These are phyloP conservation scores for Taenaris catops DNA, from an alignment of 2,888 invertebrate genomes.

Conservation along the genomic window DNA sequence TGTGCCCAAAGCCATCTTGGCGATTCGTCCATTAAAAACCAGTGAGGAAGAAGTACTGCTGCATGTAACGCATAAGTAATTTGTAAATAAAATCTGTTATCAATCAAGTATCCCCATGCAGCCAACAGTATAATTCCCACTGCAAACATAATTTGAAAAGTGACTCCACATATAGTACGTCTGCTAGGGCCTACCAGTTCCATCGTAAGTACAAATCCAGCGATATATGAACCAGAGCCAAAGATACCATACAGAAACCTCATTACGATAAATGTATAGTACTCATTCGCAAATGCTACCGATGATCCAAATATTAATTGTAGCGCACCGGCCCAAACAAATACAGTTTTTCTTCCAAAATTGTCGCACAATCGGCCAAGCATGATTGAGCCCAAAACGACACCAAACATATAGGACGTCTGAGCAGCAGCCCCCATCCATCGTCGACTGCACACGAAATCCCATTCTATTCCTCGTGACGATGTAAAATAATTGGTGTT, in stretches of 20 bases:
- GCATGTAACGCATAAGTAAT: slow-evolving; percentile 89
- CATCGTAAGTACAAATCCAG: slow-evolving; percentile 87
- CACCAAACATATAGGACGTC: slow-evolving; percentile 90
- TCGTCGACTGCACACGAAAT: slow-evolving; percentile 87
- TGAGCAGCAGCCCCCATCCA: slow-evolving; percentile 93
- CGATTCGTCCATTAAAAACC: slow-evolving; percentile 93
- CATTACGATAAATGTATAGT: slow-evolving; percentile 83
- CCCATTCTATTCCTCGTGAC: slow-evolving; percentile 90
- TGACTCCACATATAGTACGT: slow-evolving; percentile 89
- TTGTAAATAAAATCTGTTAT: slow-evolving; percentile 87
- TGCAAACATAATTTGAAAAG: slow-evolving; percentile 90
- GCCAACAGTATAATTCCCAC: slow-evolving; percentile 90
- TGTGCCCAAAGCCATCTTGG: slow-evolving; percentile 94
- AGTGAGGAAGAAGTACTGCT: slow-evolving; percentile 85
- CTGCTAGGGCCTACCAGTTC: slow-evolving; percentile 90
- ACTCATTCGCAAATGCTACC: slow-evolving; percentile 88
- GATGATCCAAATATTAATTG: slow-evolving; percentile 85
- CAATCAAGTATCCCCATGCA: slow-evolving; percentile 89
- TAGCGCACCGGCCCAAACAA: slow-evolving; percentile 86
- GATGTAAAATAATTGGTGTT: slow-evolving; percentile 86
- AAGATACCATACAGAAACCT: slow-evolving; percentile 89
- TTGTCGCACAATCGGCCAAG: slow-evolving; percentile 90
- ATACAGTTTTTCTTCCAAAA: slow-evolving; percentile 88
- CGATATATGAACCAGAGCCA: slow-evolving; percentile 87
- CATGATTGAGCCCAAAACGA: slow-evolving; percentile 87